Evolutionary conservation across 2,797 vertebrate species (phyloP).

Genomic region (Phylloscopus collybita): DNA sequence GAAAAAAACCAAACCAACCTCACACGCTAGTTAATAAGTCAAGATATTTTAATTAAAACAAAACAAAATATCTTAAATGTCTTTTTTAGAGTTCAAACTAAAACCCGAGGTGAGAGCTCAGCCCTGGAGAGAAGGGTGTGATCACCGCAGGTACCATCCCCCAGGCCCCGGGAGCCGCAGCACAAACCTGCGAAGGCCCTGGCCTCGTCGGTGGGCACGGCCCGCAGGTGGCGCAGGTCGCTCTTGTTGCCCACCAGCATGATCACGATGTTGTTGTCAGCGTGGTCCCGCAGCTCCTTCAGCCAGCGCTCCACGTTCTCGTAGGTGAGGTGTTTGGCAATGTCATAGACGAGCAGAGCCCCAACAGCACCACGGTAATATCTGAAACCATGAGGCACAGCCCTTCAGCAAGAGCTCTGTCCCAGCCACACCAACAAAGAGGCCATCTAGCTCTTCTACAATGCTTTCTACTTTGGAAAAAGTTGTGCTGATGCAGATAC

Average conservation of each 20-base stretch:
- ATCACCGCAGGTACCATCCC: background rate
- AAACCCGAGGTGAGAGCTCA: background rate
- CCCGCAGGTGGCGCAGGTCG: constrained; percentile 92
- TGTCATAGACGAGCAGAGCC: constrained; percentile 94
- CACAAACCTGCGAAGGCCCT: constrained; percentile 90
- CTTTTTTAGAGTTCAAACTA: background rate
- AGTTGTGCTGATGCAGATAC: background rate
- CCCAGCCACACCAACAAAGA: no score
- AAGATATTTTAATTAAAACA: background rate
- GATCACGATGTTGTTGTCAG: constrained; percentile 97
- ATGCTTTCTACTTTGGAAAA: background rate
- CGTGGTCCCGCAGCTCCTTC: constrained; percentile 95
- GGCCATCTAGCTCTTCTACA: fast-evolving
- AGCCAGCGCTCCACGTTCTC: constrained; percentile 98
- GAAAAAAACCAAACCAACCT: background rate
- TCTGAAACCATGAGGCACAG: constrained; percentile 63
- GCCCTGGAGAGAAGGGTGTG: background rate
- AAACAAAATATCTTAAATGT: background rate
- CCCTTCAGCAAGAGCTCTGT: background rate
- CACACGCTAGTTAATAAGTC: background rate
- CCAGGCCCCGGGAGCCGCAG: no score
- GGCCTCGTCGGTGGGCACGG: constrained; percentile 94
- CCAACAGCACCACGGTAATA: constrained; percentile 97
- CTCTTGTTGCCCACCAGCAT: constrained; percentile 98
- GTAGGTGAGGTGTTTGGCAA: constrained; percentile 96